Evolutionary conservation across 2,797 vertebrate genomes (phyloP).

Genomic region (Hypotaenidia philippensis): DNA sequence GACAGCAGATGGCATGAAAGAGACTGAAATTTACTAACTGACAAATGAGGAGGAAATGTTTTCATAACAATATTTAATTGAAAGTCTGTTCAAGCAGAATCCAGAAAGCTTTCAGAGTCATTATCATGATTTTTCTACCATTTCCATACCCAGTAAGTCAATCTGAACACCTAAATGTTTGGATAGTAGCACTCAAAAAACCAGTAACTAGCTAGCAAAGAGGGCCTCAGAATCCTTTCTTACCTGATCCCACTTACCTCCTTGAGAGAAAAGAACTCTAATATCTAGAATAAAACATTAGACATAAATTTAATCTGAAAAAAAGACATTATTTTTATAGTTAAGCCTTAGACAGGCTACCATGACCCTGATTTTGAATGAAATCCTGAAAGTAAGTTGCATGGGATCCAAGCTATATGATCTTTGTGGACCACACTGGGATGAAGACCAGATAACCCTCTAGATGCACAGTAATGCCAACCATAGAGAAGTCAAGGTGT

Average conservation of each 20-base stretch:
- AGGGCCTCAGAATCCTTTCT: neutral
- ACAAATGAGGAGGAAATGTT: neutral
- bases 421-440: neutral
- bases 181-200: neutral
- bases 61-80: neutral
- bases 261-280: neutral
- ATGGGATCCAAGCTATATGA: neutral
- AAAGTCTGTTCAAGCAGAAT: neutral
- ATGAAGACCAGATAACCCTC: neutral
- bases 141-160: neutral
- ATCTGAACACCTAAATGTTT: neutral
- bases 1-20: neutral
- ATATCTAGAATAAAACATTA: neutral
- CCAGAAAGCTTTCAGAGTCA: neutral
- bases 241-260: neutral
- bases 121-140: neutral
- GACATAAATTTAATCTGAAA: neutral
- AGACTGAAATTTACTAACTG: neutral
- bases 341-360: neutral
- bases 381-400: neutral
- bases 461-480: neutral
- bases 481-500: neutral
- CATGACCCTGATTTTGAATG: neutral
- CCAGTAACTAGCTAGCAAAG: neutral
- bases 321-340: neutral